Percentiles rank a stretch among this genome's conserved stretches.
Conservation (phyloP, 2,888 invertebrate species). For the Caenorhabditis sp. region DNA sequence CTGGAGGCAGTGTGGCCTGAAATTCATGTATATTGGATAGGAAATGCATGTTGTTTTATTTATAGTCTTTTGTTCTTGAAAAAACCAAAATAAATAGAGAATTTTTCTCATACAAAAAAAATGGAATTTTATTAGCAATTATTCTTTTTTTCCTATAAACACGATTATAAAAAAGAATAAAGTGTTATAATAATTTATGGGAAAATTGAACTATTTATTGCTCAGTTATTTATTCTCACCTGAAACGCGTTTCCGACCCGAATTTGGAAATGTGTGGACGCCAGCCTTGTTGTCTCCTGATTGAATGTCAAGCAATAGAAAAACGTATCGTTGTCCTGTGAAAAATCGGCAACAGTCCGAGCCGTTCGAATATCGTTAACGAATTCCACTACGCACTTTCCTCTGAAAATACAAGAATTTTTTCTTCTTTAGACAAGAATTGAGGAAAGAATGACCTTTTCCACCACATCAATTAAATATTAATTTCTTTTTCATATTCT, state of each 20-base stretch:
- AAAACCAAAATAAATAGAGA: too few species aligned
- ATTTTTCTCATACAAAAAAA: too few species aligned
- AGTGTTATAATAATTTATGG: too few species aligned
- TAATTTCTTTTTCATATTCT: not conserved
- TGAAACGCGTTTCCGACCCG: slow-evolving; percentile 77
- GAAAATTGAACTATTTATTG: too few species aligned
- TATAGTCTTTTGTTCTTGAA: too few species aligned
- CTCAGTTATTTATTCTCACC: slow-evolving; percentile 71
- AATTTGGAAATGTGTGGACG: slow-evolving; percentile 76
- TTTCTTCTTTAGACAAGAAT: not conserved
- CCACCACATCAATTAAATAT: not conserved
- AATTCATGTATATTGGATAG: too few species aligned
- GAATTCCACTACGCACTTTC: slow-evolving; percentile 75
- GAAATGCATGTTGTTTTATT: too few species aligned
- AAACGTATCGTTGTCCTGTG: slow-evolving; percentile 74
- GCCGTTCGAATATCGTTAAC: slow-evolving; percentile 74
- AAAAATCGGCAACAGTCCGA: slow-evolving; percentile 72
- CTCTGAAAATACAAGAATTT: slow-evolving; percentile 71
- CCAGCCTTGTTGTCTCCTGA: slow-evolving; percentile 75
- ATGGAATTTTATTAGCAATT: too few species aligned
- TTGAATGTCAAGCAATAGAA: slow-evolving; percentile 76
- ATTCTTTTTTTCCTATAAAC: too few species aligned
- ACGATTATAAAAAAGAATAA: too few species aligned
- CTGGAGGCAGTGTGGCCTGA: slow-evolving; percentile 56
- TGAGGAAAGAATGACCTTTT: not conserved